phyloP scores from a whole-genome alignment of 1,140 invertebrate genomes.

The Phortica variegata region DNA sequence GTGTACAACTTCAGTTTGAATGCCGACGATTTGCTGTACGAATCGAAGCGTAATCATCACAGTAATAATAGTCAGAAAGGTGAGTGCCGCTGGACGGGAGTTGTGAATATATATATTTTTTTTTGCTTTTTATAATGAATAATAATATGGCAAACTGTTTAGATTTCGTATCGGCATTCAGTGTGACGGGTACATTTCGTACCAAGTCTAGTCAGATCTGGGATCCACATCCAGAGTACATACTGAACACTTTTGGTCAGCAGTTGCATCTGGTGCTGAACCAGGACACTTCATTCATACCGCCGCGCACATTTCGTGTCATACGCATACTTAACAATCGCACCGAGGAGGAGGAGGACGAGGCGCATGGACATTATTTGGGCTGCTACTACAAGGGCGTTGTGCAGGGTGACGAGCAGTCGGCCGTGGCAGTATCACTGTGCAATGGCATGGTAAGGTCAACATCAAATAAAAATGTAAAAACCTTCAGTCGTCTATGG shows the following conservation, averaged over 20 bases:
- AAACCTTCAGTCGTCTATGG: constrained; percentile 14
- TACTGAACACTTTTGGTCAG: constrained; percentile 65
- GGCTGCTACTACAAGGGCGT: constrained; percentile 72
- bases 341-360: constrained; percentile 51
- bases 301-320: constrained; percentile 60
- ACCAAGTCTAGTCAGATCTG: constrained; percentile 64
- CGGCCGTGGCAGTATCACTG: constrained; percentile 68
- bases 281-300: constrained; percentile 63
- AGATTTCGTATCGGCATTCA: constrained; percentile 45
- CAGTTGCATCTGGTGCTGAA: constrained; percentile 62
- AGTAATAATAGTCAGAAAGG: constrained; percentile 36
- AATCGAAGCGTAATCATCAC: constrained; percentile 43
- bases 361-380: constrained; percentile 56
- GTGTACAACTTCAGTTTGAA: constrained; percentile 46
- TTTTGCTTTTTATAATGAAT: background rate
- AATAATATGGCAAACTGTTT: no score
- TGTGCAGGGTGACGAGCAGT: constrained; percentile 66
- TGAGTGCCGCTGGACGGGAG: constrained; percentile 18
- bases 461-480: constrained; percentile 7
- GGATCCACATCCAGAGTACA: constrained; percentile 74
- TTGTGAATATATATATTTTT: background rate
- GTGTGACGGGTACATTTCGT: constrained; percentile 64
- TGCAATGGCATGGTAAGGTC: constrained; percentile 72
- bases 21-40: constrained; percentile 49
- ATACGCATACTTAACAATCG: constrained; percentile 62